Base-by-base conservation (phyloP, 2,113 vertebrate genomes). In the Anoplopoma fimbria region DNA sequence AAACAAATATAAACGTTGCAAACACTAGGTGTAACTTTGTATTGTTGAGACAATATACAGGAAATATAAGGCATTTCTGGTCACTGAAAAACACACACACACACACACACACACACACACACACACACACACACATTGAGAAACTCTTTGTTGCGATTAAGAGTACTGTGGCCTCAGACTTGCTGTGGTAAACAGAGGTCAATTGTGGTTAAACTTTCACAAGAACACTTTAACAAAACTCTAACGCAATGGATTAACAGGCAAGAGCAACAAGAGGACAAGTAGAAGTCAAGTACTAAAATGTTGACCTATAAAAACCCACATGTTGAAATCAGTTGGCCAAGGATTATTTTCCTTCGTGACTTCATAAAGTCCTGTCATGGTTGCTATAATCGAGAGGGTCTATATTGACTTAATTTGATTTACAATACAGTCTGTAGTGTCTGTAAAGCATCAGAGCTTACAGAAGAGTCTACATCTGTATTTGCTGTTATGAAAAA, bases 141-240 rank as follows among this genome's bases (percentile, higher is more conserved):
- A 45, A 51, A 67, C 25, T 4, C 29, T 55, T 47, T 7, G 23
- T 40, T 33, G 21, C 29, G 14, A 55, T 4, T 55, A 9, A 47
- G 23, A 25, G 3, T 4, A 40, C 58, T 60, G 19, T 61, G 10
- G 19, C 72, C 9, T 27, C 21, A 86, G 38, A 31, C n/a, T 29
- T 38, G 49, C 77, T 61, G 57, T 33, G 69, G 33, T 53, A 5
- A 82, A 42, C 61, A 55, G 51, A 75, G 67, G 63, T 70, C 53
- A 83, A 71, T 65, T 51, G 36, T 69, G 25, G 58, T 82, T 82
- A 77, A 87, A 84, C 73, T 70, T 85, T 76, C 34, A 82, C 25
- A 21, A 69, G 53, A 55, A 53, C 14, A 25, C 42, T 63, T 31
- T 55, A n/a, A n/a, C n/a, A 55, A 55, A n/a, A n/a, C 10, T n/a